phyloP scores from a whole-genome alignment of 2,888 invertebrate species.

The Salpingus planirostris region DNA sequence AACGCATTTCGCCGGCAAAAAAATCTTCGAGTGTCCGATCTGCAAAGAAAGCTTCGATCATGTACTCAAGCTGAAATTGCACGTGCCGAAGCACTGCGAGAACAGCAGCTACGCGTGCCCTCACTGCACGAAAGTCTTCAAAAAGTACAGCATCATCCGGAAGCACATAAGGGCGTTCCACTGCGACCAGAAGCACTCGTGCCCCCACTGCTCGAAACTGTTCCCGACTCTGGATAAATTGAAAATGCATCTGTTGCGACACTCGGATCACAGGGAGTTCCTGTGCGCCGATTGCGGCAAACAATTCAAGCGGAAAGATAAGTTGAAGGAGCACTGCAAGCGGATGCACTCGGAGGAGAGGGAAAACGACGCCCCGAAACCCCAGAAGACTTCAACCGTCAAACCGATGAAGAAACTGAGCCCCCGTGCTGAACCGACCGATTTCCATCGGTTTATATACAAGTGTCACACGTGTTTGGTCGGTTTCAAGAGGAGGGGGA shows the following conservation, averaged over 20 bases:
- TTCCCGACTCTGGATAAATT: slow-evolving; percentile 66
- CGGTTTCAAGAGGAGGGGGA: slow-evolving; percentile 71
- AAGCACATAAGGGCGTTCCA: slow-evolving; percentile 70
- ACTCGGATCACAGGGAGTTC: slow-evolving; percentile 56
- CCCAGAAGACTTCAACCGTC: slow-evolving; percentile 13
- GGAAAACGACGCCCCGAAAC: slow-evolving; percentile 37
- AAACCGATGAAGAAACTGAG: slow-evolving; percentile 44
- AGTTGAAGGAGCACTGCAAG: slow-evolving; percentile 63
- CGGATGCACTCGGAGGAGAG: slow-evolving; percentile 49
- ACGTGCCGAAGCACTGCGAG: slow-evolving; percentile 54
- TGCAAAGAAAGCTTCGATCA: slow-evolving; percentile 61
- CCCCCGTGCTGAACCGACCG: slow-evolving; percentile 51
- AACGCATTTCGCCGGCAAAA: slow-evolving; percentile 54
- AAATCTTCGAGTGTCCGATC: slow-evolving; percentile 63
- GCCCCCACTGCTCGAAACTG: slow-evolving; percentile 58
- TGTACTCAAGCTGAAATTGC: slow-evolving; percentile 54
- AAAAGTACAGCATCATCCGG: slow-evolving; percentile 58
- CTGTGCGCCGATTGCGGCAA: slow-evolving; percentile 68
- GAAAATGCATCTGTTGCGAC: slow-evolving; percentile 60
- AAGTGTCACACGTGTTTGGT: slow-evolving; percentile 68
- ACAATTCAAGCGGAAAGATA: slow-evolving; percentile 69
- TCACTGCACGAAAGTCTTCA: slow-evolving; percentile 58
- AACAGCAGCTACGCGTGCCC: slow-evolving; percentile 62
- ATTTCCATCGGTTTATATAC: slow-evolving; percentile 64
- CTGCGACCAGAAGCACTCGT: slow-evolving; percentile 57